Evolutionary conservation across 2,113 vertebrate species (phyloP), one percentile per base, ranked within the genome.

Genomic region (Uria lomvia): DNA sequence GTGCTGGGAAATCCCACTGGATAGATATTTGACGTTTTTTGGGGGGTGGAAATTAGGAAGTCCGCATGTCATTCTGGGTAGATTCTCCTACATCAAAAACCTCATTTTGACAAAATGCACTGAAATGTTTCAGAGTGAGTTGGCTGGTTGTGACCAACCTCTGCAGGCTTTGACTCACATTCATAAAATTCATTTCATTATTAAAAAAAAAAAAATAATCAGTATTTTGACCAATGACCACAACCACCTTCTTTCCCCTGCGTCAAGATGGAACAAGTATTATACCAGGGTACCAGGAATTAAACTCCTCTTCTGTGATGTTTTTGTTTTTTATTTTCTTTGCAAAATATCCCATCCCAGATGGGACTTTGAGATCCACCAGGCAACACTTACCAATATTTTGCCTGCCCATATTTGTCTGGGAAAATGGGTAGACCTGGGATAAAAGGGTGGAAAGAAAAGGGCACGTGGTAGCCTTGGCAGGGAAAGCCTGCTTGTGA

Each of bases 381-480:
- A 74, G 22, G 26, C 6, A 1, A 1, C 11, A 17, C 9, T 85
- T 65, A 59, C 1, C 3, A 38, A 14, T 63, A 30, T 52, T 82
- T 92, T 75, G 2, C 14, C 34, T 59, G 29, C 2, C 29, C 3
- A 0, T 36, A 15, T 43, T 80, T 78, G 5, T 47, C 27, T 52
- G 27, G 17, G 24, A 71, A 71, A 84, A 67, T 5, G 21, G 7
- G 11, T 43, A 13, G 30, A 52, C 14, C 34, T 86, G 45, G 17
- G 9, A 60, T 72, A 70, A 49, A 71, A 68, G 14, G 32, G 12
- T 71, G 32, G 43, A 71, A 85, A 82, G 47, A 12, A 50, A 63
- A 67, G 24, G 26, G 2, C 22, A 49, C 0, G 2, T 0, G 1
- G n/a, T 11, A 68, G 17, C 23, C 70, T 90, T 72, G 30, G 26